Evolutionary conservation across 53 echinoderm and acorn worm species (phyloP).

Genomic region (Zoroaster sp.): DNA sequence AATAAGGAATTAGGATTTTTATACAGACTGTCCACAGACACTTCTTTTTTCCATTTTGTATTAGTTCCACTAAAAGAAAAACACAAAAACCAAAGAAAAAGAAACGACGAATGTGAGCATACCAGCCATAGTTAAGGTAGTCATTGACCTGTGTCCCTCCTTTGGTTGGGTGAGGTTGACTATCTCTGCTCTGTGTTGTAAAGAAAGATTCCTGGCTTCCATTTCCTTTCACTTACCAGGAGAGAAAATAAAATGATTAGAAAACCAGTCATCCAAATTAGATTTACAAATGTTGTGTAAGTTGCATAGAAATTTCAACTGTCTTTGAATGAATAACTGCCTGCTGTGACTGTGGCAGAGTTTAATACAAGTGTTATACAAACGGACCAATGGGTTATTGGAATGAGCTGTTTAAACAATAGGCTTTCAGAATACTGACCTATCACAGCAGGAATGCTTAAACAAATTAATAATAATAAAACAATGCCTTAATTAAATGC

Average conservation of each 20-base stretch:
- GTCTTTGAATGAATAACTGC: not conserved
- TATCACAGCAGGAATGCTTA: too few relatives aligned
- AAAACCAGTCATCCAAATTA: not conserved
- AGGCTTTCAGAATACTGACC: not conserved
- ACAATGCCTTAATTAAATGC: too few relatives aligned
- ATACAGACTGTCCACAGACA: too few relatives aligned
- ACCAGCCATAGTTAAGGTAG: conserved; percentile 94
- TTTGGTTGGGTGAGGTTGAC: conserved; percentile 86
- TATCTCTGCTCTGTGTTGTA: conserved; percentile 71
- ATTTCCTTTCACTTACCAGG: not conserved
- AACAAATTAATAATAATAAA: too few relatives aligned
- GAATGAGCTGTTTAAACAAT: too few relatives aligned
- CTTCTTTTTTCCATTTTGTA: too few relatives aligned
- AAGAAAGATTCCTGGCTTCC: conserved; percentile 67
- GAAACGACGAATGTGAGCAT: not conserved
- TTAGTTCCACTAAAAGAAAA: too few relatives aligned
- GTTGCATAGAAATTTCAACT: too few relatives aligned
- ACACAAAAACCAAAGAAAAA: not conserved
- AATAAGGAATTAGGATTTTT: not conserved
- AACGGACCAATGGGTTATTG: not conserved
- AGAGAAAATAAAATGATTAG: not conserved
- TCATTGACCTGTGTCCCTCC: conserved; percentile 99
- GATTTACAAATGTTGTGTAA: too few relatives aligned
- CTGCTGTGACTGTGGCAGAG: not conserved
- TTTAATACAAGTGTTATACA: not conserved